Evolutionary conservation across 2,113 vertebrate genomes (phyloP).

Genomic region (Brienomyrus brachyistius): DNA sequence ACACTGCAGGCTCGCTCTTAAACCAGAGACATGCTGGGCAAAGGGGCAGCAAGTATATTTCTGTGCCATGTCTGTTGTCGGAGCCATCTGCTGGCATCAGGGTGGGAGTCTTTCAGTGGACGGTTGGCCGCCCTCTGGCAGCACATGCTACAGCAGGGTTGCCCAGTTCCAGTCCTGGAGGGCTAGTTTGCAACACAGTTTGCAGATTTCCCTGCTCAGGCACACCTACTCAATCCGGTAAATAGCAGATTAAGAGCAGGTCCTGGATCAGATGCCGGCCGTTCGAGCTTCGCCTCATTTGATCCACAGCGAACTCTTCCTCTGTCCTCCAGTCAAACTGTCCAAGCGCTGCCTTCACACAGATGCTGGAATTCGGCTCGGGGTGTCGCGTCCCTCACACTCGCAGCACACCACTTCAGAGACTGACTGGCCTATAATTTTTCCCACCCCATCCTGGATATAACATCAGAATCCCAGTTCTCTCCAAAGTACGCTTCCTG

Average conservation of each 20-base stretch:
- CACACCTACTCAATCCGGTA: not conserved
- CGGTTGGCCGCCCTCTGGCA: constrained; percentile 32
- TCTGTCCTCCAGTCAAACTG: not conserved
- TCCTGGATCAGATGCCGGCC: constrained; percentile 36
- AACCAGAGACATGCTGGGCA: not conserved
- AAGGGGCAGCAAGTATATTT: not conserved
- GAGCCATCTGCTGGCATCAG: not conserved
- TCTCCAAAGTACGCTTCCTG: not conserved
- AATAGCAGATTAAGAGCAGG: constrained; percentile 23
- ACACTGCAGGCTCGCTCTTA: not conserved
- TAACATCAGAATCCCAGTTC: not conserved
- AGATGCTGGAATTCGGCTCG: not conserved
- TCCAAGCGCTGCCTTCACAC: not conserved
- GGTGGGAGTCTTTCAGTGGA: not conserved
- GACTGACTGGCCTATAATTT: not conserved
- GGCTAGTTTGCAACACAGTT: not conserved
- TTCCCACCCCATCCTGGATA: not conserved
- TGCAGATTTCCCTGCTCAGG: not conserved
- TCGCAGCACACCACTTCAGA: not conserved
- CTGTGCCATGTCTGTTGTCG: not conserved
- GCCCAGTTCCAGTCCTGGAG: not conserved
- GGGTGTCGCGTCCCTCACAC: not conserved
- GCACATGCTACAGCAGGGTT: constrained; percentile 36
- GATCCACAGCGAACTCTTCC: not conserved
- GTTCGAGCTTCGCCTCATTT: not conserved